Evolutionary conservation across 37 sponge, comb jelly and placozoan genomes (phyloP).

Genomic region (Aphrocallistes beatrix): DNA sequence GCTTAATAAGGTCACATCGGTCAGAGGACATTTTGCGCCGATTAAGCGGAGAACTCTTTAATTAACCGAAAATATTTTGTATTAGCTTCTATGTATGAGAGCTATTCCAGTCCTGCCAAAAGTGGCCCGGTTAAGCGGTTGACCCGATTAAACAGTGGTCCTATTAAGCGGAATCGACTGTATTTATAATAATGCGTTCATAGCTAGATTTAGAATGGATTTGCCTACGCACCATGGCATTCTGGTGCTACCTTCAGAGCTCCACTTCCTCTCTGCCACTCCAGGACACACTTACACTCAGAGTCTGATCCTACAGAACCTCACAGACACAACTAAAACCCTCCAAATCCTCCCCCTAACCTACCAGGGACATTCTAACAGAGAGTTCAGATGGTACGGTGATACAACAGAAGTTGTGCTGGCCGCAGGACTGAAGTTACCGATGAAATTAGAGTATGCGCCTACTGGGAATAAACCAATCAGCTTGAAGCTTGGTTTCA

Average conservation of each 20-base stretch:
- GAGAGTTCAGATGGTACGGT: neutral
- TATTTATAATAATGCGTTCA: too few species aligned
- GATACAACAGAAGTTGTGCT: neutral
- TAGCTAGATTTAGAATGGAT: neutral
- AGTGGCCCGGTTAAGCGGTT: too few species aligned
- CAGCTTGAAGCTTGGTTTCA: neutral
- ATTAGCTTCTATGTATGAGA: too few species aligned
- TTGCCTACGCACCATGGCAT: neutral
- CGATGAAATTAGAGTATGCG: neutral
- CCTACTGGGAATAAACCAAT: neutral
- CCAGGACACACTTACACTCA: neutral
- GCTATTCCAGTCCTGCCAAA: too few species aligned
- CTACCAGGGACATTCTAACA: neutral
- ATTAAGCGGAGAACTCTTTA: too few species aligned
- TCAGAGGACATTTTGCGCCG: too few species aligned
- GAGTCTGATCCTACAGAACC: neutral
- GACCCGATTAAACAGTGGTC: too few species aligned
- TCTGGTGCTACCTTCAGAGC: neutral
- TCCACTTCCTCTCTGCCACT: neutral
- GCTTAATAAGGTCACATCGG: too few species aligned
- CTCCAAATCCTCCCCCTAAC: neutral
- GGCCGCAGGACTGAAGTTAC: neutral
- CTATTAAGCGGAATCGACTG: too few species aligned
- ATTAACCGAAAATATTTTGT: too few species aligned
- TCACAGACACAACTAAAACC: neutral